Conservation (phyloP, 2,888 invertebrate species). For the Elegia similella region DNA sequence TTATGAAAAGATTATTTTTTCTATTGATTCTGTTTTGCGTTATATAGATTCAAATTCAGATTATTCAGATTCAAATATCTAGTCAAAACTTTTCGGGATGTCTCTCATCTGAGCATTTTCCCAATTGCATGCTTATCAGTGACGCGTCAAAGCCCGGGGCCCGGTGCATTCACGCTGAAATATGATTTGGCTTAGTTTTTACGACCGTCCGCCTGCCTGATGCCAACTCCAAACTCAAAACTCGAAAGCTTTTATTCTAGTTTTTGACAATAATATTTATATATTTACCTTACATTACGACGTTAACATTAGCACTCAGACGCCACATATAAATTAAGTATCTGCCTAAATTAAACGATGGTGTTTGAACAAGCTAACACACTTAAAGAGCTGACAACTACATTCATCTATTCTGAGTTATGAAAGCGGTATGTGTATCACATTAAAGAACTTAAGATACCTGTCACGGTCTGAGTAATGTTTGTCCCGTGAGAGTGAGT, state of each 20-base stretch:
- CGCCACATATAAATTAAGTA: not conserved
- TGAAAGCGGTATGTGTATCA: slow-evolving; percentile 30
- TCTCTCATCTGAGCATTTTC: no score
- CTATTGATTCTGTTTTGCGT: no score
- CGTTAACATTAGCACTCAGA: not conserved
- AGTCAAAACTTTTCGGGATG: no score
- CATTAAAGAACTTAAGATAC: slow-evolving; percentile 43
- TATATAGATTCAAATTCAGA: no score
- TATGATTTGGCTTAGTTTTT: no score
- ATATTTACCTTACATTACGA: not conserved
- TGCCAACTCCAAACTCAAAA: not conserved
- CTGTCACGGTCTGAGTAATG: slow-evolving; percentile 56
- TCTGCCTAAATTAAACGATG: slow-evolving; percentile 15
- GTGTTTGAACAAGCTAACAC: slow-evolving; percentile 13
- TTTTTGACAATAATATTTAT: not conserved
- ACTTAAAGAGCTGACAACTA: slow-evolving; percentile 24
- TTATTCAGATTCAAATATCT: no score
- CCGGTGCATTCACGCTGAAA: no score
- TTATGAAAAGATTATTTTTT: no score
- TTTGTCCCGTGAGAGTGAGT: slow-evolving; percentile 46
- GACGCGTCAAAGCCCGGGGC: no score
- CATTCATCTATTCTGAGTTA: slow-evolving; percentile 28
- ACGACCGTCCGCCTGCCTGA: no score
- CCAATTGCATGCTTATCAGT: no score
- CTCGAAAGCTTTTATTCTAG: not conserved